A percentile compares a stretch with the other conserved stretches of the same genome.
Evolutionary conservation across 2,888 invertebrate genomes (phyloP).

Genomic region (Euproctis similis): DNA sequence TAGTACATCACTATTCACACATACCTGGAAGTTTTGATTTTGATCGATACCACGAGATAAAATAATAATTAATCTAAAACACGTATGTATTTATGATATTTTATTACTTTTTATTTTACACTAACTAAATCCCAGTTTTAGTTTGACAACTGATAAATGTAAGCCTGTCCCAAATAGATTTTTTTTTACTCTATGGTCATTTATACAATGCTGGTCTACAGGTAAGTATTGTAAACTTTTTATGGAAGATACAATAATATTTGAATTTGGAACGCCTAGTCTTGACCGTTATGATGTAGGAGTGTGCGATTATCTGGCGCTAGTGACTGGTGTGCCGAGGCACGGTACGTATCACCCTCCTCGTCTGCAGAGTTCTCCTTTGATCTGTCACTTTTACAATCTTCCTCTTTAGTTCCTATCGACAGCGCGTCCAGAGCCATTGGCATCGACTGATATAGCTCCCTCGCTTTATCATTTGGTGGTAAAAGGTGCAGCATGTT

Average conservation of each 20-base stretch:
- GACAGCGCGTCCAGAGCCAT: slow-evolving; percentile 76
- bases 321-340: slow-evolving; percentile 74
- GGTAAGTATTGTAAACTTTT: no score
- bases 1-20: slow-evolving; percentile 23
- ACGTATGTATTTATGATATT: slow-evolving; percentile 22
- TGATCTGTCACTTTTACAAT: slow-evolving; percentile 79
- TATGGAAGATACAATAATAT: slow-evolving; percentile 24
- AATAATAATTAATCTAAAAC: slow-evolving; percentile 28
- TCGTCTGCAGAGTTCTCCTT: slow-evolving; percentile 79
- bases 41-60: slow-evolving; percentile 25
- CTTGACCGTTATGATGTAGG: slow-evolving; percentile 87
- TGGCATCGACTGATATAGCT: slow-evolving; percentile 75
- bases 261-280: slow-evolving; percentile 70
- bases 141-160: no score
- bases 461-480: slow-evolving; percentile 84
- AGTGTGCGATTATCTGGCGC: slow-evolving; percentile 79
- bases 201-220: no score
- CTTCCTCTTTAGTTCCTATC: slow-evolving; percentile 74
- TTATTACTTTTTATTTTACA: slow-evolving; percentile 32
- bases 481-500: slow-evolving; percentile 90
- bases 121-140: slow-evolving; percentile 46
- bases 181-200: no score
- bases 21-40: slow-evolving; percentile 18
- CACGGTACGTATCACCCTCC: slow-evolving; percentile 65
- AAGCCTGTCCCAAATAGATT: no score